Base-by-base conservation (phyloP, 2,797 vertebrate species). In the Thamnophis elegans region DNA sequence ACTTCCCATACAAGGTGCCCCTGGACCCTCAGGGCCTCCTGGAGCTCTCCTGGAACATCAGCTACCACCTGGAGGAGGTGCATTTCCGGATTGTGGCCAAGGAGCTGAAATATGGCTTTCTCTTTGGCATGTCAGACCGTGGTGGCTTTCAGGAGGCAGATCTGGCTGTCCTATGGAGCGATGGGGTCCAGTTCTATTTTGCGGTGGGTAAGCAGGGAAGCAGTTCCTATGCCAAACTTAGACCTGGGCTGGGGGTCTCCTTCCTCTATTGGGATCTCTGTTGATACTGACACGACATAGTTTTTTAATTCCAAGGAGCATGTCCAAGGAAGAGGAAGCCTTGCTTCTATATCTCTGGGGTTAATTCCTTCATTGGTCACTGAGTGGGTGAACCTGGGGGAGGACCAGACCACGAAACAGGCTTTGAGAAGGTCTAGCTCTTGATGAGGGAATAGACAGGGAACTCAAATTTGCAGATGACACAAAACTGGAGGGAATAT, bases 61-160 rank as follows among this genome's bases (percentile, higher is more conserved):
- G 98, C 96, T 99, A 99, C 0, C 26, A 92, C 0, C 88, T 95
- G 59, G 97, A 99, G 96, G 97, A 95, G 0, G 82, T 99, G 25
- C 95, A 98, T 92, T 98, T 99, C 96, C 97, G 97, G 97, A 97
- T 99, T 54, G 96, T 95, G 93, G 51, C 98, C 51, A 97, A 90
- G 10, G 90, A 98, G n/a, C 96, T 98, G 51, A 94, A 42, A 22
- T 98, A 98, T 0, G 99, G 99, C 0, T 42, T 99, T 55, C 95
- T 99, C 26, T 98, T 99, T 0, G 99, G 99, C 25, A 99, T 99
- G 99, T 99, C 99, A 0, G 98, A 99, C 96, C 97, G 98, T 0
- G 99, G 99, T 0, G 97, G 98, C 94, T 96, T 99, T 2, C 97
- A 97, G 94, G 98, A 99, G 0, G 99, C 99, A 0, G 99, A 99